Base-by-base conservation (phyloP, 1,140 invertebrate genomes). In the Bombus difficillimus region DNA sequence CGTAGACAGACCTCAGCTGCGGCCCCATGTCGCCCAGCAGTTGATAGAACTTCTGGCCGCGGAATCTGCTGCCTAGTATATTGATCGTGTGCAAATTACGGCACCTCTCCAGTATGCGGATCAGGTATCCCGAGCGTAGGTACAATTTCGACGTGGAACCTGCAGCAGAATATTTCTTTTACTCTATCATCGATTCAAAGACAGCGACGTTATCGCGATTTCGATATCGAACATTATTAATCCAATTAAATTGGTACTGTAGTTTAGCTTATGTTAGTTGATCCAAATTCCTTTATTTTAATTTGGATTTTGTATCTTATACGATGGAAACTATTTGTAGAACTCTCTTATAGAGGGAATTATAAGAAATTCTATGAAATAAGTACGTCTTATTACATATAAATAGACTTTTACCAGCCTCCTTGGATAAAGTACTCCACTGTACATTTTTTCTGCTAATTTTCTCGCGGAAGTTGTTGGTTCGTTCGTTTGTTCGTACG, bases 11-110 rank as follows among this genome's bases (percentile, higher is more conserved):
- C 62, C 88, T 86, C 1, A 93, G 53, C 28, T 89, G 73, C 3
- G 87, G 68, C 0, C 87, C 87, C 57, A 88, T 91, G 25, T 84
- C 59, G 12, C 83, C 93, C 62, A 94, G 79, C 9, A 93, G 64
- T 12, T 79, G 84, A 83, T 92, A 94, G 72, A 94, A 92, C 76
- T 94, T 93, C 43, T 69, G 69, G 1, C 93, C 92, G 10, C 89
- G 87, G 32, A 93, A 92, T 18, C 87, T 66, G 59, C 73, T 89
- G 0, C 88, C 85, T 1, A 84, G 13, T 47, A 93, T 90, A 37
- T 66, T 85, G 62, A 94, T 88, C 9, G 91, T 93, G 83, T 93
- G 92, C 34, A 94, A 83, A 25, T 83, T 85, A 10, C 75, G 53
- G 80, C 93, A 94, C 32, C 89, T 88, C 59, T 93, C 89, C 39